Conservation (phyloP, 2,797 vertebrate genomes). For the Periophthalmus magnuspinnatus region DNA sequence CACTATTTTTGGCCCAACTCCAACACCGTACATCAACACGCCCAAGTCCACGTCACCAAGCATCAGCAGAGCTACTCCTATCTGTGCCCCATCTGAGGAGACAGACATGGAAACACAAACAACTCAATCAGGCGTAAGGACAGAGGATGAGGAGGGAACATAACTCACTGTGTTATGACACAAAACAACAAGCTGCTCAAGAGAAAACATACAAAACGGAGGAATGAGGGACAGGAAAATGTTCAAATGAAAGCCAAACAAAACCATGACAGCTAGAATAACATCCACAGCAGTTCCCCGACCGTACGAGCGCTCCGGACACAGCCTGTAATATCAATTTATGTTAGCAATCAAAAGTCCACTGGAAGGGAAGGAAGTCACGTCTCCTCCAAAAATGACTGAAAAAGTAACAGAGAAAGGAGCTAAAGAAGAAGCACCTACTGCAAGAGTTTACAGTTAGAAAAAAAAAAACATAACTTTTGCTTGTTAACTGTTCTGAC, state of each 20-base stretch:
- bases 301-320: conserved; percentile 45
- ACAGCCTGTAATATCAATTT: conserved; percentile 68
- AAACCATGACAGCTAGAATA: conserved; percentile 74
- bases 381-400: conserved; percentile 31
- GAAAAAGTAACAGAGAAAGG: conserved; percentile 25
- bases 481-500: neutral
- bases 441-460: neutral
- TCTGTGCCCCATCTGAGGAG: conserved; percentile 28
- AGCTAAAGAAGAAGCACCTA: neutral
- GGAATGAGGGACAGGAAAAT: conserved; percentile 78
- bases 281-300: conserved; percentile 70
- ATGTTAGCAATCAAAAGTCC: conserved; percentile 67
- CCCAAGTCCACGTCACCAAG: conserved; percentile 29
- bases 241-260: conserved; percentile 80
- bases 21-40: conserved; percentile 17
- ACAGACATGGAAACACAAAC: conserved; percentile 59
- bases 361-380: conserved; percentile 48
- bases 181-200: conserved; percentile 76
- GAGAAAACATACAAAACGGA: conserved; percentile 73
- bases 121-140: conserved; percentile 58
- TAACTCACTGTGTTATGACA: conserved; percentile 78
- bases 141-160: conserved; percentile 57
- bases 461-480: too few relatives aligned
- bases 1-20: conserved; percentile 22
- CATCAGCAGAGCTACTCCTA: conserved; percentile 38